phyloP scores from a whole-genome alignment of 2,113 vertebrate species.

The Columba livia region DNA sequence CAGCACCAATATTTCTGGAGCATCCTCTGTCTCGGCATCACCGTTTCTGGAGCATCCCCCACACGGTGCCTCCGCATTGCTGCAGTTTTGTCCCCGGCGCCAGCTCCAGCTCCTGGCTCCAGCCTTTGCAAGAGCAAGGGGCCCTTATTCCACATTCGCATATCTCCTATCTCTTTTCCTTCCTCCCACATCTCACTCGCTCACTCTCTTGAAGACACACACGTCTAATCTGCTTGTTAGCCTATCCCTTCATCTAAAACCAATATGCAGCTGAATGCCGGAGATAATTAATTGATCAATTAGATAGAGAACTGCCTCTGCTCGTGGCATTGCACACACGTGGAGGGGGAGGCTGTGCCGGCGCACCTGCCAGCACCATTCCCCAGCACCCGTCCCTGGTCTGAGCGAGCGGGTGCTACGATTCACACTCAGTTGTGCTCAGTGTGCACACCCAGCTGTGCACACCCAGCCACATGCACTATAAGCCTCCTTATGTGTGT shows the following conservation, averaged over 20 bases:
- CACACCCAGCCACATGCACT: no score
- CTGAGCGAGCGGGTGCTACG: rapidly evolving
- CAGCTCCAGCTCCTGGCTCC: not conserved
- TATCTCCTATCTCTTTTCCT: not conserved
- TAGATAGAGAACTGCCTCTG: conserved; percentile 42
- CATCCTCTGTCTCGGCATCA: not conserved
- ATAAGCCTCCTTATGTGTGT: not conserved
- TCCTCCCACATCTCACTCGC: not conserved
- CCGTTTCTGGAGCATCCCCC: not conserved
- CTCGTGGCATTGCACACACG: rapidly evolving
- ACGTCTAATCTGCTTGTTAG: not conserved
- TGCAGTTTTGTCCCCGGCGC: not conserved
- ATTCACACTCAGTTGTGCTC: not conserved
- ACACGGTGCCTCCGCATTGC: not conserved
- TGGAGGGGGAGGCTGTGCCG: not conserved
- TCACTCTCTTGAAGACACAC: not conserved
- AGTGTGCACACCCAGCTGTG: not conserved
- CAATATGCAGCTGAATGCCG: conserved; percentile 27
- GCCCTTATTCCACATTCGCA: rapidly evolving
- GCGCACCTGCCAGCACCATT: rapidly evolving
- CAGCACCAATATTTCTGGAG: not conserved
- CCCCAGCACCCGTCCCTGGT: rapidly evolving
- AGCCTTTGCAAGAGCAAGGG: not conserved
- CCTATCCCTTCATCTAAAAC: conserved; percentile 52
- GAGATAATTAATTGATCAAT: conserved; percentile 63